These are phyloP conservation scores for Dromiciops gliroides DNA, from an alignment of 2,113 vertebrate genomes.

Conservation along the genomic window DNA sequence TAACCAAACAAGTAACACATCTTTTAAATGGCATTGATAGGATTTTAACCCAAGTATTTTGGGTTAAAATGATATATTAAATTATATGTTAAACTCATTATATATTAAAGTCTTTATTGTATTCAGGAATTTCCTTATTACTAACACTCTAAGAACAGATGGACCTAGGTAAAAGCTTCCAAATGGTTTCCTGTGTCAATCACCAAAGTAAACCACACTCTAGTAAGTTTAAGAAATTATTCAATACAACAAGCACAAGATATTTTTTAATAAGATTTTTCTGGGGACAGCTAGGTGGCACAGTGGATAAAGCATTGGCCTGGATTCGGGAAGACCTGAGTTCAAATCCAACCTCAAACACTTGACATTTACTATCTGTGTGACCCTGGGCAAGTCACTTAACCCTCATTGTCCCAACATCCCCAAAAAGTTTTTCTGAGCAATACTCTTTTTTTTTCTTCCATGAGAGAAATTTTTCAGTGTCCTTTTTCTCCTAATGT, in stretches of 20 bases:
- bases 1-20: neutral
- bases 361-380: too few species aligned
- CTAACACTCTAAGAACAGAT: neutral
- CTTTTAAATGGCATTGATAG: neutral
- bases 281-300: too few species aligned
- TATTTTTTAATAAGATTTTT: neutral
- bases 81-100: neutral
- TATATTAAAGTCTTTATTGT: neutral
- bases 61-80: neutral
- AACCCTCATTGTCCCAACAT: too few species aligned
- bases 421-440: too few species aligned
- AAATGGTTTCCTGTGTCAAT: neutral
- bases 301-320: too few species aligned
- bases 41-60: neutral
- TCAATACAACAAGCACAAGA: neutral
- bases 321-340: too few species aligned
- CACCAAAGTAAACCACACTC: neutral
- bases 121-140: neutral
- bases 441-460: constrained; percentile 34
- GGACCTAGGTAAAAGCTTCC: neutral
- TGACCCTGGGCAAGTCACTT: too few species aligned
- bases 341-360: too few species aligned
- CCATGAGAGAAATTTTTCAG: constrained; percentile 12
- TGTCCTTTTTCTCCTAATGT: neutral
- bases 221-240: constrained; percentile 31